These are phyloP conservation scores for Phragmatobia fuliginosa DNA, from an alignment of 2,888 invertebrate species.

Conservation along the genomic window DNA sequence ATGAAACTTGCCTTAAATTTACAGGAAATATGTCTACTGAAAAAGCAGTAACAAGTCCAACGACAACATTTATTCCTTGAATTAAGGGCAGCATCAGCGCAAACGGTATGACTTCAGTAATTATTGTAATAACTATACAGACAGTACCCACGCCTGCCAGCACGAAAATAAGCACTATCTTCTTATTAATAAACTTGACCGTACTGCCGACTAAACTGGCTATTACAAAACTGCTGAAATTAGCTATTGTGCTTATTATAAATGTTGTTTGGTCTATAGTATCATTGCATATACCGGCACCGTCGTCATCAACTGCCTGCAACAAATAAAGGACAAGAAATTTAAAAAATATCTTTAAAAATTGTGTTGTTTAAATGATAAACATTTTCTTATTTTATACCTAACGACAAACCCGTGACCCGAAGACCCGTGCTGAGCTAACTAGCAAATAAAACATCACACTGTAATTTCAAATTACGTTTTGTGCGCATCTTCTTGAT, in stretches of 20 bases:
- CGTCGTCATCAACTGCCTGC: background rate
- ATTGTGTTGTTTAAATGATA: too few relatives aligned
- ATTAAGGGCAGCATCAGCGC: background rate
- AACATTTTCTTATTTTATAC: too few relatives aligned
- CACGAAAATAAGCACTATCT: background rate
- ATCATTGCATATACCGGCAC: background rate
- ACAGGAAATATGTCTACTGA: background rate
- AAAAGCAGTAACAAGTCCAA: background rate
- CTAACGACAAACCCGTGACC: too few relatives aligned
- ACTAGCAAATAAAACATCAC: too few relatives aligned
- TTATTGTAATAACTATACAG: background rate
- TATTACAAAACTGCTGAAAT: constrained; percentile 24
- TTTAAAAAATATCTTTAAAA: too few relatives aligned
- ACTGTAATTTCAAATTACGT: too few relatives aligned
- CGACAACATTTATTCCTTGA: background rate
- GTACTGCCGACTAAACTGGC: background rate
- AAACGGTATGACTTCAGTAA: background rate
- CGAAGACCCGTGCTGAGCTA: too few relatives aligned
- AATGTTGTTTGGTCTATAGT: background rate
- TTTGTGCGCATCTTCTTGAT: too few relatives aligned
- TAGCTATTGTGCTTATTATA: constrained; percentile 6
- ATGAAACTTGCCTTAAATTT: constrained; percentile 1
- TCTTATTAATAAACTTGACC: background rate
- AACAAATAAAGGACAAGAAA: too few relatives aligned
- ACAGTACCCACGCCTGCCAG: background rate